These are phyloP conservation scores for Stratiolaelaps scimitus DNA, from an alignment of 1,140 invertebrate genomes.

Conservation along the genomic window DNA sequence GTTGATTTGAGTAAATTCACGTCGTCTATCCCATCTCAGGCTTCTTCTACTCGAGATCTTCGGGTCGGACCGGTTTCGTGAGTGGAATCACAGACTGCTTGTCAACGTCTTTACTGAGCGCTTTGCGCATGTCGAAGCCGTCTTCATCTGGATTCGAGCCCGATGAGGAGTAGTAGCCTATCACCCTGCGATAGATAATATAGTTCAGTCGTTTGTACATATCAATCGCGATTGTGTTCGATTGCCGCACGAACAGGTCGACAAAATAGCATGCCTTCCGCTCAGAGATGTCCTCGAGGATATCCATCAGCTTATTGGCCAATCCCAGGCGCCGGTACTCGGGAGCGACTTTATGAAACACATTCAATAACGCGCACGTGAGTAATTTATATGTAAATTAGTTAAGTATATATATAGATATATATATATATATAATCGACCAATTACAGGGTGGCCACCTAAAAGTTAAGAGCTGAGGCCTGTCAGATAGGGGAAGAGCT, in stretches of 20 bases:
- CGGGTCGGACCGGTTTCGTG: constrained; percentile 78
- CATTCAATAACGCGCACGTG: too few relatives aligned
- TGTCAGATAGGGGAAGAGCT: too few relatives aligned
- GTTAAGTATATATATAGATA: too few relatives aligned
- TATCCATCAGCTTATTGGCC: constrained; percentile 85
- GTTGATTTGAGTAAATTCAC: too few relatives aligned
- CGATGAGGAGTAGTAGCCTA: constrained; percentile 78
- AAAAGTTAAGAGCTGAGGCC: too few relatives aligned
- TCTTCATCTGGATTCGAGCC: constrained; percentile 86
- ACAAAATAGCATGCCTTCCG: constrained; percentile 80
- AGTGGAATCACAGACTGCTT: constrained; percentile 88
- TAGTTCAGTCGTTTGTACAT: constrained; percentile 98
- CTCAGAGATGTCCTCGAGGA: constrained; percentile 87
- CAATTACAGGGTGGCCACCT: too few relatives aligned
- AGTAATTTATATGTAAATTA: too few relatives aligned
- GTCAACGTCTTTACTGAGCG: constrained; percentile 74
- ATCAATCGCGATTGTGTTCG: constrained; percentile 89
- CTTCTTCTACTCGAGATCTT: constrained; percentile 67
- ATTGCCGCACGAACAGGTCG: constrained; percentile 95
- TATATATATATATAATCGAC: too few relatives aligned
- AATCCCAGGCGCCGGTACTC: constrained; percentile 79
- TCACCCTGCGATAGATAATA: constrained; percentile 82
- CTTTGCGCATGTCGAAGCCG: constrained; percentile 99
- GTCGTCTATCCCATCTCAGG: too few relatives aligned
- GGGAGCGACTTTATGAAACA: constrained; percentile 71